Evolutionary conservation across 2,113 vertebrate species (phyloP), one percentile per base, ranked within the genome.

Genomic region (Oxyruncus cristatus): DNA sequence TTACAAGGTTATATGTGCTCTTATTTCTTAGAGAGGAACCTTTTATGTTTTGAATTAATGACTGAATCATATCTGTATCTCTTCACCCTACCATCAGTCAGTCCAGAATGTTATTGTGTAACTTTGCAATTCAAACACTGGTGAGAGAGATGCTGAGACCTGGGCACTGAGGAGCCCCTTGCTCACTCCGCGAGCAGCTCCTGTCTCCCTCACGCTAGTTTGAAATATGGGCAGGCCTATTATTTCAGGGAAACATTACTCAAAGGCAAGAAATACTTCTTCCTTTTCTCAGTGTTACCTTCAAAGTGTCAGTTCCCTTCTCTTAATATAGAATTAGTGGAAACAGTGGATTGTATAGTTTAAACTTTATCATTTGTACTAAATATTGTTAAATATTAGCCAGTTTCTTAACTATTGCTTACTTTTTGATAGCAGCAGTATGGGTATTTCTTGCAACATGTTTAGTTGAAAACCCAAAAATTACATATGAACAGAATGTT

Each of bases 51-150:
- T 52, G 27, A 75, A 28, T 72, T 63, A 84, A 39, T 6, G 4
- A 62, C 18, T 50, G 14, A 6, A 39, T 12, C 3, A 4, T 56
- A 58, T 88, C 62, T 58, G 3, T 73, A 9, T 77, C 63, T 35
- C 19, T 39, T 33, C 50, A 27, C 10, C 24, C 21, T 30, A 33
- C 33, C n/a, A 80, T 80, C 0, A 0, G 1, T 62, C n/a, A 39
- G 24, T 84, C 32, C 27, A 46, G 56, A 37, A 41, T 8, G 24
- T 66, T 49, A 22, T 10, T n/a, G 14, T 37, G 33, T 49, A 7
- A 62, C 28, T 88, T 81, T 79, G 52, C 66, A 67, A 9, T 37
- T 78, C 55, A 46, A 27, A 23, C 11, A 5, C 10, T 27, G 9
- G 28, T 21, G n/a, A 44, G 42, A 41, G 46, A 61, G 32, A 4